Base-by-base conservation (phyloP, 2,888 invertebrate genomes). In the Panzeria rudis region DNA sequence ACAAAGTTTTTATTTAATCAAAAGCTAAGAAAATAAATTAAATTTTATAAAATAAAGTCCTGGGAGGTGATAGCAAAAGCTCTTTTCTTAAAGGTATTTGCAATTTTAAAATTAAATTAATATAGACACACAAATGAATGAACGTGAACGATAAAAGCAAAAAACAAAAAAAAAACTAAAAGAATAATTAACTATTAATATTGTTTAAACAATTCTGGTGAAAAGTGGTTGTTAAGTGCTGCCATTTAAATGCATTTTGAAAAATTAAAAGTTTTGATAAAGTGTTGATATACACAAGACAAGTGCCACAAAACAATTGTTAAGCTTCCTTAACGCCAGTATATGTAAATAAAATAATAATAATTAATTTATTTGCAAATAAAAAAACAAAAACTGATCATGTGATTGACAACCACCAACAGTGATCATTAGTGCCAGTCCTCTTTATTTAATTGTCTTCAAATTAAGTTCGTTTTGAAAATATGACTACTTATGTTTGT, bases 81-180 rank as follows among this genome's bases (percentile, higher is more conserved):
- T 69, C 69, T 69, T 69, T 56, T 59, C 52, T 11, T 47, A 61
- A 71, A 84, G 84, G 84, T 84, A 84, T 61, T 80, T 73, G 44
- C 11, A 52, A 72, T 32, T 59, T 25, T n/a, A 29, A 52, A 66
- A 50, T 20, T 13, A 54, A 69, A 69, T 3, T 62, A 56, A 59
- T 9, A 54, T 54, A 47, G 50, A 56, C 6, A 29, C 4, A 50
- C 15, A 25, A 47, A 52, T 5, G 8, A 66, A 66, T 32, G 20
- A 54, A 66, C 38, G 41, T 20, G 15, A 54, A 66, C 50, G 41
- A 23, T 23, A 54, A 38, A 61, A 29, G 17, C 11, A 17, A 47
- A 20, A 72, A 75, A 52, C 4, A 52, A 29, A 32, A 44, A 17
- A 47, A 20, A 72, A 75, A 52, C 8, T 75, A 41, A 32, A 44